These are phyloP conservation scores for Camelus dromedarius DNA, from an alignment of 2,113 vertebrate genomes.

Conservation along the genomic window DNA sequence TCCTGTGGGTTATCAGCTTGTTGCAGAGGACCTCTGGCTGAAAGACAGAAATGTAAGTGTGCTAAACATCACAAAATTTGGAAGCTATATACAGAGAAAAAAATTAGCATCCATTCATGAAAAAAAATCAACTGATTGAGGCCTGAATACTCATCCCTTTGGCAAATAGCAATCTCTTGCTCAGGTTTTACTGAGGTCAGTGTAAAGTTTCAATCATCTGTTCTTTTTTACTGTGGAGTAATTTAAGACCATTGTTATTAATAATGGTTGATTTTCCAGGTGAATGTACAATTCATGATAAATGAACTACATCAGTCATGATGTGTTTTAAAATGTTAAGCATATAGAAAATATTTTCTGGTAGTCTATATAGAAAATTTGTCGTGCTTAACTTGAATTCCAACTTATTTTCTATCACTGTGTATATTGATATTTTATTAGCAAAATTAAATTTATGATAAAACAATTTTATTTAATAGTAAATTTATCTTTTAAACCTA, in stretches of 20 bases:
- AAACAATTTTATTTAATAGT: slow-evolving; percentile 62
- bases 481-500: slow-evolving; percentile 57
- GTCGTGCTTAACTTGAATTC: slow-evolving; percentile 48
- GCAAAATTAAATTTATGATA: slow-evolving; percentile 55
- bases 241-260: slow-evolving; percentile 45
- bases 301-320: slow-evolving; percentile 13
- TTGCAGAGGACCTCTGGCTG: slow-evolving; percentile 97
- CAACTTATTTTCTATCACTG: slow-evolving; percentile 50
- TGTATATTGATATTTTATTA: slow-evolving; percentile 61
- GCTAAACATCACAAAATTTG: slow-evolving; percentile 50
- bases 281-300: slow-evolving; percentile 47
- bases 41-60: slow-evolving; percentile 98
- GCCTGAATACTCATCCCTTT: slow-evolving; percentile 64
- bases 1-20: slow-evolving; percentile 98
- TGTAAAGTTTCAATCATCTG: not conserved
- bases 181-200: slow-evolving; percentile 16
- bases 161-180: slow-evolving; percentile 7
- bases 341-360: slow-evolving; percentile 57
- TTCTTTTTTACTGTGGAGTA: slow-evolving; percentile 41
- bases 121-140: slow-evolving; percentile 29
- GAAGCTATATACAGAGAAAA: not conserved
- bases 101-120: not conserved
- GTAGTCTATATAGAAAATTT: slow-evolving; percentile 32
- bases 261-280: slow-evolving; percentile 25
- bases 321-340: slow-evolving; percentile 32